Base-by-base conservation (phyloP, 2,113 vertebrate genomes). In the Chaetorhynchus papuensis region DNA sequence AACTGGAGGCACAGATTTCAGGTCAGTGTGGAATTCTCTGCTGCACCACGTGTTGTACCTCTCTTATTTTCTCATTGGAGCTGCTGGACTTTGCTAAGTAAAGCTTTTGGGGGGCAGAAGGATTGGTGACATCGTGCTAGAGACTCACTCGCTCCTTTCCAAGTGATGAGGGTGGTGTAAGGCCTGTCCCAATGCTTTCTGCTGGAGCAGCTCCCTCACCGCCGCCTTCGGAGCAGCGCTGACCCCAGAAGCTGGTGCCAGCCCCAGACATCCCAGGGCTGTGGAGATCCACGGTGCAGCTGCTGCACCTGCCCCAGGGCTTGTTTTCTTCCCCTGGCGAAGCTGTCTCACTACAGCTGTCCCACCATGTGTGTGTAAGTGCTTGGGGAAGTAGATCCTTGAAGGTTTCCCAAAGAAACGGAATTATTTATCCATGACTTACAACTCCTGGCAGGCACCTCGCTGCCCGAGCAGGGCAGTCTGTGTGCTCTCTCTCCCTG, bases 401-500 rank as follows among this genome's bases (percentile, higher is more conserved):
- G 83, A 90, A 72, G 86, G 60, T 28, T 92, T 44, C 68, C 80
- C 33, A 18, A 66, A 89, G 86, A 83, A 68, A 90, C 89, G 75
- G 45, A 86, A 81, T 87, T 66, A 37, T 68, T 92, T 87, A 50
- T 47, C 71, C 72, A 44, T 63, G 82, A 87, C 81, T 95, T 63
- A 31, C 52, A 21, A 23, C 35, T 74, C 39, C 56, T 90, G 83
- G 86, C 71, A 56, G 85, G 83, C 71, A 86, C 59, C 68, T 63
- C 47, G 15, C 85, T 77, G n/a, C 72, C 76, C 1, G 4, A 35
- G 59, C 63, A n/a, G 35, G 33, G 86, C 80, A 47, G 47, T 12
- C 45, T 54, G 63, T 72, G 47, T 50, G 69, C 71, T 88, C 3
- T 5, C 66, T 81, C 44, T 68, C 52, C n/a, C n/a, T 83, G 31